Base-by-base conservation (phyloP, 2,797 vertebrate genomes). In the Peromyscus attwateri region DNA sequence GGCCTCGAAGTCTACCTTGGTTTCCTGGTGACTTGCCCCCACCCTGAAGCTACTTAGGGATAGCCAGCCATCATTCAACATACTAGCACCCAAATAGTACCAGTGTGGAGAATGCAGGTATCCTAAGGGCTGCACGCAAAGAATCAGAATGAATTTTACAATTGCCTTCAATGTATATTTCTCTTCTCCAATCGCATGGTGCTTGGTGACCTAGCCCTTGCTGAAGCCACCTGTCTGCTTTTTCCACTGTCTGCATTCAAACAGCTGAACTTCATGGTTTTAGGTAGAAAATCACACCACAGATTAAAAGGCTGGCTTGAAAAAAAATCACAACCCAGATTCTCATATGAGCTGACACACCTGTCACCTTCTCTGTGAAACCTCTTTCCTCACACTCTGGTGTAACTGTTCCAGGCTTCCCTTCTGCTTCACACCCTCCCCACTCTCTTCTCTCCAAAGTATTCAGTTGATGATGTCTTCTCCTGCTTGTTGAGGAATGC, bases 261-360 rank as follows among this genome's bases (percentile, higher is more conserved):
- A 19, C 23, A 68, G 27, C 17, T 85, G 60, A 92, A 12, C 3
- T 85, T 62, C 55, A 1, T 43, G 17, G n/a, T 60, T 73, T 55
- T 64, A 31, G 31, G 27, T 40, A 79, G 52, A 92, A 94, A 83
- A 46, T 82, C 64, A 34, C 76, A 85, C 11, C 31, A 64, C 64
- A 90, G 71, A 95, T 73, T 77, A 77, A 91, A 11, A 25, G 23
- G 40, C 92, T 92, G 57, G 85, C 84, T 90, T 92, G 95, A 66
- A 81, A 95, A 95, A 71, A 34, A 79, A 37, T 94, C 81, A 76
- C 68, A 87, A 57, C 23, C 6, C 2, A 75, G 75, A 55, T 62
- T 9, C 13, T 64, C 68, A 29, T 0, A 0, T 21, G 34, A 83
- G 68, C 81, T 73, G 55, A n/a, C 27, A 11, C 70, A 25, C 68